phyloP scores from a whole-genome alignment of 2,888 invertebrate genomes.

The Drepana falcataria region DNA sequence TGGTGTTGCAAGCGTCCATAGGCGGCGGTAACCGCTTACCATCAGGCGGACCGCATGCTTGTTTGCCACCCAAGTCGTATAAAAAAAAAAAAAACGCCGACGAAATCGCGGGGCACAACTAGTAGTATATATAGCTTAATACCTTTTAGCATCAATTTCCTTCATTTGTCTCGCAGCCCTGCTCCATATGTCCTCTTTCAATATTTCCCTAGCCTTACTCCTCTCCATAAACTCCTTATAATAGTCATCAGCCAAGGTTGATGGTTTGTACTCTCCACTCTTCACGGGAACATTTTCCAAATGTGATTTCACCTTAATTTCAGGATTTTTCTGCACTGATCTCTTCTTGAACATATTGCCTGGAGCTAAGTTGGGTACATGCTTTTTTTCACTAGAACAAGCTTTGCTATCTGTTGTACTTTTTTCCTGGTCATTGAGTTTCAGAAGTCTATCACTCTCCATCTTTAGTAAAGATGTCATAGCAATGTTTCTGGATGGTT shows the following conservation, averaged over 20 bases:
- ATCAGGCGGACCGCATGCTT: too few species aligned
- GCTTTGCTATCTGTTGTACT: slow-evolving; percentile 26
- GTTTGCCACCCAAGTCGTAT: too few species aligned
- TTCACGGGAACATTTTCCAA: neutral
- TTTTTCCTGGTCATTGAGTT: slow-evolving; percentile 31
- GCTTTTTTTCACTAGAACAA: neutral
- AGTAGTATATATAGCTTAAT: neutral
- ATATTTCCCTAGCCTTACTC: slow-evolving; percentile 21
- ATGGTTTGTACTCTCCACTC: slow-evolving; percentile 29
- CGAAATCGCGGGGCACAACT: too few species aligned
- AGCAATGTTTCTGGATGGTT: slow-evolving; percentile 39
- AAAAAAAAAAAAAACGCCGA: too few species aligned
- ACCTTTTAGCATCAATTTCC: slow-evolving; percentile 38
- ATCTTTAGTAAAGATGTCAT: slow-evolving; percentile 34
- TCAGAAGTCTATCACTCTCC: slow-evolving; percentile 5
- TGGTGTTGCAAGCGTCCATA: too few species aligned
- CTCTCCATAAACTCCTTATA: slow-evolving; percentile 38
- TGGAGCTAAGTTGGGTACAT: slow-evolving; percentile 10
- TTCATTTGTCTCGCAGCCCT: slow-evolving; percentile 38
- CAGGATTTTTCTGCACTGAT: neutral
- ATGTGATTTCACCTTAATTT: neutral
- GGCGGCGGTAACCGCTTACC: too few species aligned
- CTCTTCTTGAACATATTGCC: slow-evolving; percentile 23
- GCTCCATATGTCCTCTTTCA: slow-evolving; percentile 41
- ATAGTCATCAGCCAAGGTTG: slow-evolving; percentile 34